phyloP scores from a whole-genome alignment of 2,888 invertebrate genomes.

The Tachystola acroxantha region DNA sequence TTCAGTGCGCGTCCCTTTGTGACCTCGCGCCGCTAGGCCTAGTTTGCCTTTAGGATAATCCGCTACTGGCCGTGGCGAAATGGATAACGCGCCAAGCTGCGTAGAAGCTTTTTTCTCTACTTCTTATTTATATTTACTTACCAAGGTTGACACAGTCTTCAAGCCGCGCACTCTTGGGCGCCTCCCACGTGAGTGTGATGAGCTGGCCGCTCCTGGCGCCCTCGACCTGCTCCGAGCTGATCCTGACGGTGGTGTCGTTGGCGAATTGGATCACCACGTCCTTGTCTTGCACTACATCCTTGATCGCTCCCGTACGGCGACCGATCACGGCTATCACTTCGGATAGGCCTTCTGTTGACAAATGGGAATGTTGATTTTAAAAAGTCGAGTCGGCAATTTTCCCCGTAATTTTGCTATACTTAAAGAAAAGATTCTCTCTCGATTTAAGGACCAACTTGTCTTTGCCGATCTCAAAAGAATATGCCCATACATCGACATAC shows the following conservation, averaged over 20 bases:
- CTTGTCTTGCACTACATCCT: constrained; percentile 43
- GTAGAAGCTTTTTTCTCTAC: too few relatives aligned
- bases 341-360: constrained; percentile 33
- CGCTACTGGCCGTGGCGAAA: too few relatives aligned
- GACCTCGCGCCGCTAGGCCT: too few relatives aligned
- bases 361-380: not conserved
- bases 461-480: too few relatives aligned
- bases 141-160: constrained; percentile 61
- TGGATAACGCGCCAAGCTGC: too few relatives aligned
- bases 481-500: too few relatives aligned
- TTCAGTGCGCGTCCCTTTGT: too few relatives aligned
- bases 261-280: constrained; percentile 53
- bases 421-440: too few relatives aligned
- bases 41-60: too few relatives aligned
- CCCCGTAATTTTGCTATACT: too few relatives aligned
- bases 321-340: constrained; percentile 57
- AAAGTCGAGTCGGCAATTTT: not conserved
- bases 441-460: too few relatives aligned
- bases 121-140: too few relatives aligned
- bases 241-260: constrained; percentile 47
- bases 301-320: constrained; percentile 41
- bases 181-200: constrained; percentile 51
- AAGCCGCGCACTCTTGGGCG: constrained; percentile 38
- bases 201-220: constrained; percentile 37
- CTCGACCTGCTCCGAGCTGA: constrained; percentile 38